Base-by-base conservation (phyloP, 1,140 invertebrate species). In the Oreohelix idahoensis region DNA sequence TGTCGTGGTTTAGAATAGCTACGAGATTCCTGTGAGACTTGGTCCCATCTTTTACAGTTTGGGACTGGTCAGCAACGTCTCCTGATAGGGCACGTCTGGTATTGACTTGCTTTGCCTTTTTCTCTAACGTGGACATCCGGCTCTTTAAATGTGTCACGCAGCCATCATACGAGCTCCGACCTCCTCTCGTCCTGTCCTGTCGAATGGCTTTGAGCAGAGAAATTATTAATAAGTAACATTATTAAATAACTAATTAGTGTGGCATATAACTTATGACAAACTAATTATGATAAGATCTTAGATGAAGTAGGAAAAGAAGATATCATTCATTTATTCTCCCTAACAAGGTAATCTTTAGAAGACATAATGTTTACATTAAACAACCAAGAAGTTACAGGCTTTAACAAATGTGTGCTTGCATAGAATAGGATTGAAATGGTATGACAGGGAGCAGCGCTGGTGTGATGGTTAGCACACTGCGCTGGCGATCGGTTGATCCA, bases 161-260 rank as follows among this genome's bases (percentile, higher is more conserved):
- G 15, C 92, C 92, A 69, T 92, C 90, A 92, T 99, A 99, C 23
- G 97, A 98, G 86, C 97, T 98, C 82, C 98, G 95, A 36, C 98
- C 98, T 79, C 98, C 98, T 83, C 98, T 94, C 0, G 97, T 98
- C 85, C 98, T 94, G 93, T 99, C 98, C 90, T 98, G 97, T 84
- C 98, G 93, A 70, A 99, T 98, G 0, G 98, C 98, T 97, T 39
- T 32, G 58, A 69, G 29, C 5, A 74, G 29, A 39, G 32, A n/a
- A 73, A 36, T 36, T 36, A 73, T 23, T 11, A 35, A 35, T 15
- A 35, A 73, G 32, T 38, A 29, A 35, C 5, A 36, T 23, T 73
- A 39, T 73, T 73, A 29, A 73, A 45, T 45, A 45, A 45, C 15
- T 45, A 45, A 45, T n/a, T n/a, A n/a, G n/a, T n/a, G n/a, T n/a